Percentiles rank a stretch among this genome's conserved stretches.
Conservation (phyloP, 2,888 invertebrate species). For the Salticus scenicus region DNA sequence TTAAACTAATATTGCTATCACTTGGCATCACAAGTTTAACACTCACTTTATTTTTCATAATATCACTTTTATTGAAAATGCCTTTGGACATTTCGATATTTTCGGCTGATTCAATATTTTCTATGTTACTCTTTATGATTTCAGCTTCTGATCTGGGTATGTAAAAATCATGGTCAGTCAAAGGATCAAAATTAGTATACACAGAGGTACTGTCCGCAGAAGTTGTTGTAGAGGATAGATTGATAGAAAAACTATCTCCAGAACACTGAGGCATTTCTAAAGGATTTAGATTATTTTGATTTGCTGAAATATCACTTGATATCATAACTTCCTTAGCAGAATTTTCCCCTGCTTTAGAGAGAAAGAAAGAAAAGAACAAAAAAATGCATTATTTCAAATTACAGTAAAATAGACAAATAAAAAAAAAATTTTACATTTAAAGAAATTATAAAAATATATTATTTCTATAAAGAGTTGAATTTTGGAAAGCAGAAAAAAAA, state of each 20-base stretch:
- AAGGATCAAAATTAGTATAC: constrained; percentile 11
- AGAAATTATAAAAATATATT: too few relatives aligned
- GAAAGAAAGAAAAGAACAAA: too few relatives aligned
- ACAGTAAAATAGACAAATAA: too few relatives aligned
- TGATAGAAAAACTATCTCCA: constrained; percentile 23
- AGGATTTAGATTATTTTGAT: not conserved
- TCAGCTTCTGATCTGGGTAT: not conserved
- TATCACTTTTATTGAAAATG: constrained; percentile 28
- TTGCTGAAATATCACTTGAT: not conserved
- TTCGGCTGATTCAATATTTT: constrained; percentile 23
- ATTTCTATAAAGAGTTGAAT: too few relatives aligned
- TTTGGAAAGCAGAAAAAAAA: too few relatives aligned
- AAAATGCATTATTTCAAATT: too few relatives aligned
- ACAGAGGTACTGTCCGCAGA: constrained; percentile 18
- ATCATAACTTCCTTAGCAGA: not conserved
- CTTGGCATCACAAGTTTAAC: constrained; percentile 32
- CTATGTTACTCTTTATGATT: constrained; percentile 9
- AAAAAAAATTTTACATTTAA: too few relatives aligned
- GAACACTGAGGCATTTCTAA: constrained; percentile 13
- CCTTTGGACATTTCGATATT: constrained; percentile 8
- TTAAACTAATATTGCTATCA: not conserved
- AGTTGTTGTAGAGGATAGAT: constrained; percentile 35
- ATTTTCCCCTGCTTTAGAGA: not conserved
- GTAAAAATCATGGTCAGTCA: constrained; percentile 1
- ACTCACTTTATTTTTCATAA: constrained; percentile 49